These are phyloP conservation scores for Rhea pennata DNA, from an alignment of 2,113 vertebrate species.

Conservation along the genomic window DNA sequence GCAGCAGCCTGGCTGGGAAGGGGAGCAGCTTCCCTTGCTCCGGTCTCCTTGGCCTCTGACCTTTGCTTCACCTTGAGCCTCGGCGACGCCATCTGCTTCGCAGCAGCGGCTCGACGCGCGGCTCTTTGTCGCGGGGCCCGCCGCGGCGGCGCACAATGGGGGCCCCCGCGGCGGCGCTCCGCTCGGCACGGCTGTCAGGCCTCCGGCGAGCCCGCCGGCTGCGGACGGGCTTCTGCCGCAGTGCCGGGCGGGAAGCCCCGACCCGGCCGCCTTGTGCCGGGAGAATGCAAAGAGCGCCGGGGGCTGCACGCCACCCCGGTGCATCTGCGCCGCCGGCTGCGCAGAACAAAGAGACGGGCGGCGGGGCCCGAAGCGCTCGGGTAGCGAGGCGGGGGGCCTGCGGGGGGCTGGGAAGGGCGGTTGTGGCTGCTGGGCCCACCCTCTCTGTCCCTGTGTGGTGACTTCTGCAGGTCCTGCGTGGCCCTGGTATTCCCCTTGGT, in stretches of 20 bases:
- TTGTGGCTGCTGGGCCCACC: not conserved
- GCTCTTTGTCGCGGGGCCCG: constrained; percentile 52
- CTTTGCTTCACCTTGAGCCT: constrained; percentile 71
- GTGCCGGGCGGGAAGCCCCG: not conserved
- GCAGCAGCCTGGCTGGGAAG: not conserved
- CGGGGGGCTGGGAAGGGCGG: fast-evolving
- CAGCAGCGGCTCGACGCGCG: constrained; percentile 18
- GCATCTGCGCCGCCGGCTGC: not conserved
- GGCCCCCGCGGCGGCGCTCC: constrained; percentile 36
- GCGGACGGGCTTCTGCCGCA: not conserved
- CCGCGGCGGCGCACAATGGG: constrained; percentile 46
- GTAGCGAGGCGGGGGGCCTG: not conserved
- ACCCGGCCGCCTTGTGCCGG: not conserved
- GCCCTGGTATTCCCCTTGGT: fast-evolving
- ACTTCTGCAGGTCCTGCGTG: not conserved
- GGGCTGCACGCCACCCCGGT: not conserved
- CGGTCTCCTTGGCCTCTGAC: constrained; percentile 45
- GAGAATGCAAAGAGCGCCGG: not conserved
- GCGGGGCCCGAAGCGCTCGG: not conserved
- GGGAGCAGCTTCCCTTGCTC: not conserved
- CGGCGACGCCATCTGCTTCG: constrained; percentile 69
- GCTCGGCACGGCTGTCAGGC: constrained; percentile 50
- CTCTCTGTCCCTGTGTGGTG: fast-evolving
- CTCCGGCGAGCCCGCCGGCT: not conserved
- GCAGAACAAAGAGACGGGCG: constrained; percentile 9